phyloP scores from a whole-genome alignment of 37 sponge, comb jelly and placozoan genomes.

The Spongilla lacustris region DNA sequence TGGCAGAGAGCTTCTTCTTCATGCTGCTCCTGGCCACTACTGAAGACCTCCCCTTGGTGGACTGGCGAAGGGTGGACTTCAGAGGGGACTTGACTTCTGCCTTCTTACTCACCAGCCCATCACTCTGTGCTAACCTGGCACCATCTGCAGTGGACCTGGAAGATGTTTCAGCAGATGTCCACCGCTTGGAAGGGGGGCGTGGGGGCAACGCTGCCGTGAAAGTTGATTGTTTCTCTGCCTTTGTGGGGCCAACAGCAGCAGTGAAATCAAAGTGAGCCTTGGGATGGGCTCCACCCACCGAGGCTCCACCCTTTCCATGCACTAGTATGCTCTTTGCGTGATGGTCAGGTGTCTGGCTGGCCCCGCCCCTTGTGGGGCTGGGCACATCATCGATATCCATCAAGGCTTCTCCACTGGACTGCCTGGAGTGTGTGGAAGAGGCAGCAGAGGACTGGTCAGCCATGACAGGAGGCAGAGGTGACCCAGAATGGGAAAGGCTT shows the following conservation, averaged over 20 bases:
- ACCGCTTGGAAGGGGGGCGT: slow-evolving; percentile 3
- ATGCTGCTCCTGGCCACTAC: background rate
- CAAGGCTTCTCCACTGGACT: slow-evolving; percentile 10
- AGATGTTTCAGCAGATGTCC: background rate
- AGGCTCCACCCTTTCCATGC: background rate
- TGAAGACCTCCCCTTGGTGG: background rate
- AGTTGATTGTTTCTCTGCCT: background rate
- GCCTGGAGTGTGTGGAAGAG: slow-evolving; percentile 9
- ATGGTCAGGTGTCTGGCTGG: background rate
- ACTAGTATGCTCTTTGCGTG: background rate
- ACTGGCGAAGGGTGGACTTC: background rate
- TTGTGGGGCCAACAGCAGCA: background rate
- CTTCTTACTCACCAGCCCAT: background rate
- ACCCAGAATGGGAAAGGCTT: background rate
- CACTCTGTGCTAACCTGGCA: background rate
- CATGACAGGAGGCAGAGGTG: slow-evolving; percentile 25
- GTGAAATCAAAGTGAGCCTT: background rate
- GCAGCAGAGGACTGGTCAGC: slow-evolving; percentile 4
- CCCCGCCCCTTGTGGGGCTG: background rate
- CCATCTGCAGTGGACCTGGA: background rate
- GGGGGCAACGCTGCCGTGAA: slow-evolving; percentile 38
- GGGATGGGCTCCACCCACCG: background rate
- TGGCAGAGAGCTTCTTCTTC: background rate
- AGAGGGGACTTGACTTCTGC: background rate
- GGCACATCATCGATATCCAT: background rate